Evolutionary conservation across 1,140 invertebrate genomes (phyloP).

Genomic region (Pachypeltis micranthus): DNA sequence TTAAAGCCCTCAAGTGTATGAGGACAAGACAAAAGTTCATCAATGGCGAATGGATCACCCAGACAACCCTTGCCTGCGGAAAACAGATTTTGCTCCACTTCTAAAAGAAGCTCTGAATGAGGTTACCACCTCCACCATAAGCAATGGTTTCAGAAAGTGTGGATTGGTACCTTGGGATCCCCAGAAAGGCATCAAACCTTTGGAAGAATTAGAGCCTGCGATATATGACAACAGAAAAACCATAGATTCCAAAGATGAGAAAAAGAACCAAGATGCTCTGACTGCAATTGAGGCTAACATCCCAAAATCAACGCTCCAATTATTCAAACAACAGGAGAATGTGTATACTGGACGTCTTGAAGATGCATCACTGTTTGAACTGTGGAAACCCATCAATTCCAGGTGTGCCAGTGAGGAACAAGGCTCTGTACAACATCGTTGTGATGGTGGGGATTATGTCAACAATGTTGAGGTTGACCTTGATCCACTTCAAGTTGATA

Average conservation of each 20-base stretch:
- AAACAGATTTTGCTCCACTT: background rate
- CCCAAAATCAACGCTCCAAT: no score
- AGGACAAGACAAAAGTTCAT: background rate
- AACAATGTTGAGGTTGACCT: background rate
- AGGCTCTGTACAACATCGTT: background rate
- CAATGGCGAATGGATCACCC: background rate
- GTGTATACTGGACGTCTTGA: no score
- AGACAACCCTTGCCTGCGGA: background rate
- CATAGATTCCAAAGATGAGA: no score
- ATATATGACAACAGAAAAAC: no score
- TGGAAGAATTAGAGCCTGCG: no score
- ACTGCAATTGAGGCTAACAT: no score
- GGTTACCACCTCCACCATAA: background rate
- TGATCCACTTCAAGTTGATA: background rate
- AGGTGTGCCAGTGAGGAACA: background rate
- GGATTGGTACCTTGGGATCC: background rate
- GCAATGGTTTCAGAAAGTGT: background rate
- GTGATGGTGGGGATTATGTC: background rate
- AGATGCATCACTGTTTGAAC: background rate
- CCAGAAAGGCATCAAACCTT: background rate
- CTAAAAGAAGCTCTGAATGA: background rate
- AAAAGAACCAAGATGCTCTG: no score
- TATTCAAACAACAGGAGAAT: no score
- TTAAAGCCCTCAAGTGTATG: slow-evolving; percentile 33
- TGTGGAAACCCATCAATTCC: background rate